Evolutionary conservation across 2,797 vertebrate species (phyloP), one percentile per base, ranked within the genome.

Genomic region (Botia almorhae): DNA sequence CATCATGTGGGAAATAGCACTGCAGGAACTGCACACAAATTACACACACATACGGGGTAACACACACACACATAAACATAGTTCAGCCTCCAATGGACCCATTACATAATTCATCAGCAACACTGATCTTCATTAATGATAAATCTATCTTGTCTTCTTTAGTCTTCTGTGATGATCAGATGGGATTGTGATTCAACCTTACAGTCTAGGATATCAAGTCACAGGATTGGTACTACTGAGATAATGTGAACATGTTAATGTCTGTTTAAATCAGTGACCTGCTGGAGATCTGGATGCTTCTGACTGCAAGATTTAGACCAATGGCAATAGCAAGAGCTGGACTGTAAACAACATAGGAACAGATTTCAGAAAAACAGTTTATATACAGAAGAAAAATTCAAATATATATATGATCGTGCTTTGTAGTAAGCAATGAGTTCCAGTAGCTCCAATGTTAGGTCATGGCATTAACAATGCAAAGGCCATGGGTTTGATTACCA

Each of bases 111-210:
- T 72, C 48, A 72, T 36, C 19, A 74, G 70, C 73, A 48, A 50
- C 69, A 19, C 50, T 73, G 36, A 80, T 73, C 70, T 73, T 67
- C 61, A 67, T 73, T 67, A 67, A 80, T 80, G 21, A 73, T 74
- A 21, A 58, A 80, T 48, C 69, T 29, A 67, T 68, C 51, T 17
- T 68, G 51, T 58, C 78, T 58, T 8, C 12, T 80, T 65, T 68
- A 68, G 63, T 68, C 36, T 29, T 80, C 36, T 33, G 36, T 65
- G 19, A 50, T 0, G 48, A 56, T 73, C 69, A 43, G 8, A 73
- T 0, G 33, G 60, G 50, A 64, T 36, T 64, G 67, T 63, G 73
- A 53, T 21, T 68, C 58, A 46, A 67, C 23, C 33, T 36, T 67
- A 33, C 69, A 80, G 7, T 33, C 43, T 0, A 64, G 8, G 16